phyloP scores from a whole-genome alignment of 2,888 invertebrate species.

The Scaptodrosophila latifasciaeformis region DNA sequence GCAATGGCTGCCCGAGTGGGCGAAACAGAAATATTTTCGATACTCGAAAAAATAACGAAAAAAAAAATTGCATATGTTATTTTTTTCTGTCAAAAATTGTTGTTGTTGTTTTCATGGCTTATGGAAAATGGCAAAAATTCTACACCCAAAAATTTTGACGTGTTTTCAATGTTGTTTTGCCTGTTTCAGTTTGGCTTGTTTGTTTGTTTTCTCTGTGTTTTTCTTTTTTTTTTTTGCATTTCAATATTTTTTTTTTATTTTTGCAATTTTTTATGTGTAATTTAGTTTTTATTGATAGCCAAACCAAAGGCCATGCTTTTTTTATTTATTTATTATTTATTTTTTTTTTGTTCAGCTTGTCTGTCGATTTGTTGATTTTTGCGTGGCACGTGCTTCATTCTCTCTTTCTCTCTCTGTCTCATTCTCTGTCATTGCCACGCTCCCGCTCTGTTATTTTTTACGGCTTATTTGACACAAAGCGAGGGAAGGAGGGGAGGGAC shows the following conservation, averaged over 20 bases:
- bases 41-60: conserved; percentile 43
- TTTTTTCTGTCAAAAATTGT: no score
- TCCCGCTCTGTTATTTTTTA: conserved; percentile 18
- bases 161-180: conserved; percentile 20
- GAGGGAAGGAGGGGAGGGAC: neutral
- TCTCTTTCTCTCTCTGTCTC: no score
- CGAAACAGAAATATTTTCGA: no score
- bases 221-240: conserved; percentile 3
- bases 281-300: conserved; percentile 54
- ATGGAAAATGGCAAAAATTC: neutral
- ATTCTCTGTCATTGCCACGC: no score
- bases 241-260: conserved; percentile 18
- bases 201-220: neutral
- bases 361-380: conserved; percentile 53
- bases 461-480: conserved; percentile 30
- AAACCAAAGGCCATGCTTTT: neutral
- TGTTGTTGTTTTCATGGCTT: conserved; percentile 7
- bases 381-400: conserved; percentile 34
- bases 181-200: conserved; percentile 26
- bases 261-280: conserved; percentile 35
- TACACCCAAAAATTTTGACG: neutral
- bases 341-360: neutral
- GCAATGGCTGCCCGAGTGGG: conserved; percentile 4
- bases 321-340: conserved; percentile 6
- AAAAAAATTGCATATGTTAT: neutral